Evolutionary conservation across 2,888 invertebrate genomes (phyloP).

Genomic region (Spisula solida): DNA sequence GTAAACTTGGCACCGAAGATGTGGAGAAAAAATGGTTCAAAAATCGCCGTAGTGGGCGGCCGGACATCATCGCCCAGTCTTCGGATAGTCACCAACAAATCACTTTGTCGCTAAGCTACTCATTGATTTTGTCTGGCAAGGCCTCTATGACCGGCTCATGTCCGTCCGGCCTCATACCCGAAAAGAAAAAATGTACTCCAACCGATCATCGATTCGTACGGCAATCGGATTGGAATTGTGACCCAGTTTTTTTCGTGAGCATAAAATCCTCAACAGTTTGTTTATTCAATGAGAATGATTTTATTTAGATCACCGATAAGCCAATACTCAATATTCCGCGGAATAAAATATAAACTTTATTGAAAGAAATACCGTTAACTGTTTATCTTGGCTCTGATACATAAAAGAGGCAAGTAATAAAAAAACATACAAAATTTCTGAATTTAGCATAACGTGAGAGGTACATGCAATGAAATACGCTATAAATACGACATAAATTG

Average conservation of each 20-base stretch:
- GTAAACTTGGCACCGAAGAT: too few relatives aligned
- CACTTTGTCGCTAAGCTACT: too few relatives aligned
- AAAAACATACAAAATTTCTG: neutral
- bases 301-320: neutral
- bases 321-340: neutral
- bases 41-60: too few relatives aligned
- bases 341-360: neutral
- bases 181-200: too few relatives aligned
- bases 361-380: neutral
- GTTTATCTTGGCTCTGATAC: neutral
- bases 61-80: too few relatives aligned
- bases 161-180: too few relatives aligned
- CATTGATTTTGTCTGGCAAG: too few relatives aligned
- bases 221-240: too few relatives aligned
- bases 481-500: neutral
- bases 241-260: neutral
- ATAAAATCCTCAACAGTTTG: neutral
- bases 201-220: too few relatives aligned
- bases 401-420: neutral
- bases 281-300: neutral
- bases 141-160: too few relatives aligned
- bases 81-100: too few relatives aligned
- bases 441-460: neutral
- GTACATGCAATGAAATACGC: neutral
- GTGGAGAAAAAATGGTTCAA: too few relatives aligned